Evolutionary conservation across 2,888 invertebrate species (phyloP).

Genomic region (Corbicula japonica): DNA sequence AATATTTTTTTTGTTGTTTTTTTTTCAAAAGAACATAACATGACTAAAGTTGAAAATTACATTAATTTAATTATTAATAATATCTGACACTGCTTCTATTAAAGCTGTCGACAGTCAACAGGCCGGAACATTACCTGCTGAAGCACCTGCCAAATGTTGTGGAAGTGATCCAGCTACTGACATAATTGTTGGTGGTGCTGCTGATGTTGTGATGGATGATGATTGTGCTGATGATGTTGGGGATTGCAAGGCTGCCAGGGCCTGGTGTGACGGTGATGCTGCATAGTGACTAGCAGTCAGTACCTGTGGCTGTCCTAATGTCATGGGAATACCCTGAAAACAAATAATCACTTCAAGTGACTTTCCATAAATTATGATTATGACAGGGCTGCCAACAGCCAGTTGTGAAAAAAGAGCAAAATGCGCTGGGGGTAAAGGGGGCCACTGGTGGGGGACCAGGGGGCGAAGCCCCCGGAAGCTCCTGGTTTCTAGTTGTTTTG

Average conservation of each 20-base stretch:
- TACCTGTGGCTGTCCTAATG: constrained; percentile 57
- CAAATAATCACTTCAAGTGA: background rate
- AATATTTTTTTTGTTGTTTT: background rate
- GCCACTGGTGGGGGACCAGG: background rate
- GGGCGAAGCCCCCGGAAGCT: background rate
- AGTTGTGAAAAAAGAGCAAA: background rate
- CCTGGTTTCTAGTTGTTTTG: background rate
- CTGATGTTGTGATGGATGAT: constrained; percentile 33
- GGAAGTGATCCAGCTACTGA: constrained; percentile 43
- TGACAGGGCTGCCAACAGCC: background rate
- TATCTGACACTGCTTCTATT: too few relatives aligned
- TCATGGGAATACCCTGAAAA: constrained; percentile 59
- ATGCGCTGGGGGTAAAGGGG: background rate
- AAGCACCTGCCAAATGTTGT: constrained; percentile 43
- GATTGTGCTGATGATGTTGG: constrained; percentile 50
- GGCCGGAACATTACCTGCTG: constrained; percentile 29
- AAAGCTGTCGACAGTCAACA: background rate
- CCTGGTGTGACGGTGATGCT: constrained; percentile 55
- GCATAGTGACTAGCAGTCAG: constrained; percentile 49
- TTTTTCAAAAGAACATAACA: background rate
- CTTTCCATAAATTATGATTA: constrained; percentile 5
- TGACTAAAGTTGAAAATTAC: background rate
- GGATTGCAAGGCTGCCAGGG: constrained; percentile 39
- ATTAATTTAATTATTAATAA: background rate
- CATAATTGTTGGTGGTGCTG: constrained; percentile 53